Evolutionary conservation across 2,888 invertebrate species (phyloP).

Genomic region (Polydrusus cervinus): DNA sequence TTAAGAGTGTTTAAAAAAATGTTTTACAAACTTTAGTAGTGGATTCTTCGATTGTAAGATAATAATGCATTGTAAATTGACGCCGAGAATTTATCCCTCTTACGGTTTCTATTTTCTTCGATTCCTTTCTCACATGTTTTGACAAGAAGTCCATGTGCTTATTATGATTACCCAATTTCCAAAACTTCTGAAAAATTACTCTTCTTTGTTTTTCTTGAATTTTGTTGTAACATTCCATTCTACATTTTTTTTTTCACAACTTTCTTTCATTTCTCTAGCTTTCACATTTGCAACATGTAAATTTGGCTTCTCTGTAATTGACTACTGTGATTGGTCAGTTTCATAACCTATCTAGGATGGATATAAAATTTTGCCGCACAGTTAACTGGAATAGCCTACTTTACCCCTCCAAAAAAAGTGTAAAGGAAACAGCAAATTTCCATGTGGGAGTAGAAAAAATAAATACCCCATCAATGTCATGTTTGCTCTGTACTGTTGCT

Average conservation of each 20-base stretch:
- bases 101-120: constrained; percentile 21
- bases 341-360: too few relatives aligned
- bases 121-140: constrained; percentile 33
- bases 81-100: constrained; percentile 16
- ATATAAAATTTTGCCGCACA: too few relatives aligned
- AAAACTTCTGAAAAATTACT: constrained; percentile 33
- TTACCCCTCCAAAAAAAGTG: too few relatives aligned
- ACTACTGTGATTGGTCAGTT: too few relatives aligned
- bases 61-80: constrained; percentile 35
- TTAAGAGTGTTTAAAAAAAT: constrained; percentile 36
- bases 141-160: constrained; percentile 30
- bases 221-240: constrained; percentile 35
- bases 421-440: too few relatives aligned
- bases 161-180: constrained; percentile 36
- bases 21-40: too few relatives aligned
- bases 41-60: constrained; percentile 28
- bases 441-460: too few relatives aligned
- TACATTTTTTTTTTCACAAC: constrained; percentile 39
- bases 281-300: too few relatives aligned
- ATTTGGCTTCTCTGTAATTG: too few relatives aligned
- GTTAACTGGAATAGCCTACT: too few relatives aligned
- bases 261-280: constrained; percentile 35
- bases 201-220: constrained; percentile 34
- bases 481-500: too few relatives aligned
- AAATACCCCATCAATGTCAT: too few relatives aligned